These are phyloP conservation scores for Antechinus stuartii DNA, from an alignment of 2,113 vertebrate genomes.

Conservation along the genomic window DNA sequence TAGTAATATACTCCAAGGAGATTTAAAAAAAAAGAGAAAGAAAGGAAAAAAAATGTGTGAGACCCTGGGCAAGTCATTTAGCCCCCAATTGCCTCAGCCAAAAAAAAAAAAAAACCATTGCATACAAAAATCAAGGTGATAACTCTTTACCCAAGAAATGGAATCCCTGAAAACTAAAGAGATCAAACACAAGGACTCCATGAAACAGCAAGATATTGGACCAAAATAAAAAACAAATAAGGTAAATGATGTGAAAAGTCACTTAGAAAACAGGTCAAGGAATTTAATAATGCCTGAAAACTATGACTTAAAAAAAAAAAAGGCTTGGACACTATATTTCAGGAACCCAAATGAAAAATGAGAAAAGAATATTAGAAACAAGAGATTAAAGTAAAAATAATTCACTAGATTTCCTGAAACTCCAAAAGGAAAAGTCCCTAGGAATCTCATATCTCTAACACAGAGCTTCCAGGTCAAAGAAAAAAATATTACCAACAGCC, in stretches of 20 bases:
- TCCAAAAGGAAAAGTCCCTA: background rate
- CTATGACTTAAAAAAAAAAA: background rate
- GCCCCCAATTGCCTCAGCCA: too few species aligned
- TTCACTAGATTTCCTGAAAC: background rate
- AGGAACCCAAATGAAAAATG: background rate
- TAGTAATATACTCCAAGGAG: background rate
- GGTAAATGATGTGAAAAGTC: background rate
- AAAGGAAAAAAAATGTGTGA: too few species aligned
- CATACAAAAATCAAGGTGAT: background rate
- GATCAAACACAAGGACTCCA: background rate
- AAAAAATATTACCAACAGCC: background rate
- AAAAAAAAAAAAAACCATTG: background rate
- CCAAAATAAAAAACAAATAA: background rate
- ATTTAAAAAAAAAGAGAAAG: background rate
- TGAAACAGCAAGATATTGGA: background rate
- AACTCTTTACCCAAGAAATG: background rate
- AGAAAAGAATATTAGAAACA: background rate
- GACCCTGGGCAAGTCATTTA: too few species aligned
- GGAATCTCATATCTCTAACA: background rate
- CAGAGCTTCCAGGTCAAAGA: background rate
- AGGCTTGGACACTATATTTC: background rate
- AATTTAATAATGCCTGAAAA: background rate
- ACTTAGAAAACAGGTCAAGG: background rate
- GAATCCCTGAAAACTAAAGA: background rate
- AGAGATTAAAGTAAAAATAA: background rate